Evolutionary conservation across 2,113 vertebrate species (phyloP).

Genomic region (Acrocephalus arundinaceus): DNA sequence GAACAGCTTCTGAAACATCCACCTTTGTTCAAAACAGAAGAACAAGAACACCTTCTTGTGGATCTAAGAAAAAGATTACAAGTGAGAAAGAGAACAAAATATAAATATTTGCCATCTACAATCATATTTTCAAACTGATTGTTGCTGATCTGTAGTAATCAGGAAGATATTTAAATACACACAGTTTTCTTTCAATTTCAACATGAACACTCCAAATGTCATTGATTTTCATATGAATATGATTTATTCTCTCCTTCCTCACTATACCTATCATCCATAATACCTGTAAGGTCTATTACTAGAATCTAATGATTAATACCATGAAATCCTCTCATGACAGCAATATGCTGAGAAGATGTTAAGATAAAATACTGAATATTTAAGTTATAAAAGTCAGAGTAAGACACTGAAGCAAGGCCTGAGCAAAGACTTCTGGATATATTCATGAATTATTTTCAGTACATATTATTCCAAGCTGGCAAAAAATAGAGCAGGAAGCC

Average conservation of each 20-base stretch:
- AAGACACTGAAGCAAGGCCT: neutral
- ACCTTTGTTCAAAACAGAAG: neutral
- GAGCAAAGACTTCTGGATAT: slow-evolving; percentile 23
- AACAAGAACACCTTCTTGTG: neutral
- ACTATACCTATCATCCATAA: neutral
- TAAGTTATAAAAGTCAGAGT: neutral
- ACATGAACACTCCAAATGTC: neutral
- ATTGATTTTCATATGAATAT: slow-evolving; percentile 39
- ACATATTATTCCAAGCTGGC: slow-evolving; percentile 21
- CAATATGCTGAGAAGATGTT: slow-evolving; percentile 36
- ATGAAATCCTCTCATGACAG: slow-evolving; percentile 32
- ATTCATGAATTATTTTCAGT: slow-evolving; percentile 28
- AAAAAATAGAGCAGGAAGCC: slow-evolving; percentile 42
- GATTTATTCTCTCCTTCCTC: slow-evolving; percentile 36
- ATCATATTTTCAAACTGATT: neutral
- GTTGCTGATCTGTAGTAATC: neutral
- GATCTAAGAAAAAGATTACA: neutral
- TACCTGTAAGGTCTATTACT: neutral
- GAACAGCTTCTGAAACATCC: neutral
- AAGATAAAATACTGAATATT: neutral
- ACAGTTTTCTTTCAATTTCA: neutral
- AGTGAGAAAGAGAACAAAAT: neutral
- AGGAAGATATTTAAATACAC: neutral
- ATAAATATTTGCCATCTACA: neutral
- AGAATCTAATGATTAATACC: slow-evolving; percentile 34